Evolutionary conservation across 2,113 vertebrate genomes (phyloP).

Genomic region (Rhagologus leucostigma): DNA sequence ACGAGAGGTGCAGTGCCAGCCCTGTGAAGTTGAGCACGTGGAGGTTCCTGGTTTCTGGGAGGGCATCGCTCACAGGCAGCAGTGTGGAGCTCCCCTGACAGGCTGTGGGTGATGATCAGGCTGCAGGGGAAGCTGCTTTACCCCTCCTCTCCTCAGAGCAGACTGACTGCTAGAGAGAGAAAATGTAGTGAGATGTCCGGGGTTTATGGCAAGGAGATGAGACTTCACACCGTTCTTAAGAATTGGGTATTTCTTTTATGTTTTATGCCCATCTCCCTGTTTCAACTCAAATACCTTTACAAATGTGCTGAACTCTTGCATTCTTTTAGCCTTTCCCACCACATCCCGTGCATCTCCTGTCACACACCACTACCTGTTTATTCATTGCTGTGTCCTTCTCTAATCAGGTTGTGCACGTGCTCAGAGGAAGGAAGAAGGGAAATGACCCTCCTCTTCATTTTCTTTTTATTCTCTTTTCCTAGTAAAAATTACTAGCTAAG

Average conservation of each 20-base stretch:
- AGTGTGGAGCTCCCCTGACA: neutral
- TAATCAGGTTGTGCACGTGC: neutral
- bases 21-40: rapidly evolving
- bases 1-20: neutral
- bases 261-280: neutral
- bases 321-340: neutral
- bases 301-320: neutral
- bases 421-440: neutral
- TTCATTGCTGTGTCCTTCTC: neutral
- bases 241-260: neutral
- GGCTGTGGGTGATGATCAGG: neutral
- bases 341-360: neutral
- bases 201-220: neutral
- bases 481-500: neutral
- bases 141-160: neutral
- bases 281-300: neutral
- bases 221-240: neutral
- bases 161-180: neutral
- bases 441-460: neutral
- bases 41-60: neutral
- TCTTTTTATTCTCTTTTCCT: neutral
- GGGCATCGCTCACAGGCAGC: neutral
- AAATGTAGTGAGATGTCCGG: neutral
- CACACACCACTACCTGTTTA: neutral
- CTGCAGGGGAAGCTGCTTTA: neutral